A percentile compares a stretch with the other conserved stretches of the same genome.
These are phyloP conservation scores for Falco biarmicus DNA, from an alignment of 2,797 vertebrate species.

Conservation along the genomic window DNA sequence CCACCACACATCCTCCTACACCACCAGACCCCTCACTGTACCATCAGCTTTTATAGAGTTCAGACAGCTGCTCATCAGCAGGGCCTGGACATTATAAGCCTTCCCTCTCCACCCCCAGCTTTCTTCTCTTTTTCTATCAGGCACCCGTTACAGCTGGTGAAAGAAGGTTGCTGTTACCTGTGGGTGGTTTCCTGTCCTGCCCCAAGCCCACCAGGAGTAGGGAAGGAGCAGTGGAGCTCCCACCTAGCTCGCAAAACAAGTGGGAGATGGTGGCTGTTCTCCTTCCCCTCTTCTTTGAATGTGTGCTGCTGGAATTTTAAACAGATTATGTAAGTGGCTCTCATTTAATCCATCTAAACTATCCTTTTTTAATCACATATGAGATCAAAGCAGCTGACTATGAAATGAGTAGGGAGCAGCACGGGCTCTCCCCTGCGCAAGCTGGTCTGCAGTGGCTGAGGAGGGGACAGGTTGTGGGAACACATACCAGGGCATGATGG, in stretches of 20 bases:
- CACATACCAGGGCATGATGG: background rate
- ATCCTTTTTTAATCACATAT: constrained; percentile 1
- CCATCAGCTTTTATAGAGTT: background rate
- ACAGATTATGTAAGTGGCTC: constrained; percentile 65
- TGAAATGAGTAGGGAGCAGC: background rate
- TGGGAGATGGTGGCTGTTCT: background rate
- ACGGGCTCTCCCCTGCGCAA: background rate
- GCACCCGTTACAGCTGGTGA: accelerated
- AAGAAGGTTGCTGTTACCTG: background rate
- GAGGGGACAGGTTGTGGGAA: background rate
- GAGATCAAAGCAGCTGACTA: constrained; percentile 61
- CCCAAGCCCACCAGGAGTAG: background rate
- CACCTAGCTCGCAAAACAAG: background rate
- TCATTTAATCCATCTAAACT: constrained; percentile 61
- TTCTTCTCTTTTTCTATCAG: background rate
- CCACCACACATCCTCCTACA: background rate
- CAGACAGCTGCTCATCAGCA: background rate
- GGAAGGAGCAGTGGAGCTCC: background rate
- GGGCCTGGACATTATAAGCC: background rate
- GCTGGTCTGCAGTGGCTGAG: background rate
- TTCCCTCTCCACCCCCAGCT: background rate
- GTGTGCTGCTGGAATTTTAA: constrained; percentile 57
- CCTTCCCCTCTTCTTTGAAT: background rate
- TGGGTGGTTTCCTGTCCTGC: background rate
- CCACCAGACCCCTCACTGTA: accelerated